Base-by-base conservation (phyloP, 1,140 invertebrate species). In the Drosophila parvula region DNA sequence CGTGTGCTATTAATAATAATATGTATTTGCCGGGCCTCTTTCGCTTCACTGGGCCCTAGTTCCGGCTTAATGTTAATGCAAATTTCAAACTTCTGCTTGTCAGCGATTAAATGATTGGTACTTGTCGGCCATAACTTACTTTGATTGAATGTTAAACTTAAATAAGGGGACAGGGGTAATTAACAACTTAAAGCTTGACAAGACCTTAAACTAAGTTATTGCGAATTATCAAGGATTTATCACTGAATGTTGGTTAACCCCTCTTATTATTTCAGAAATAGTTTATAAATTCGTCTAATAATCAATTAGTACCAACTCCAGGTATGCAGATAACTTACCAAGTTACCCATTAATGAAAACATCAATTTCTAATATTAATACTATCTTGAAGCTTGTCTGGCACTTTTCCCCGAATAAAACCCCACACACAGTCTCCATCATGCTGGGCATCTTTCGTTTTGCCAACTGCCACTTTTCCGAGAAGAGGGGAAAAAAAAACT, bases 51-150 rank as follows among this genome's bases (percentile, higher is more conserved):
- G 76, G 50, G 22, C 60, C 64, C 73, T 62, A 89, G 78, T 89
- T 89, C 84, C 77, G 67, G 83, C 73, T 86, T 74, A 56, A 80
- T 78, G 83, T 68, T 80, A 88, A 88, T 88, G 77, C 83, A 82
- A 60, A 58, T 86, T 64, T 44, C 73, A 57, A 74, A 64, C 79
- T 78, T 81, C 70, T 78, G 74, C 59, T 55, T 62, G 56, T 53
- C 69, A 70, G 44, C 51, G 43, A 62, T 57, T 62, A 41, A 40
- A 43, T 55, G 27, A 41, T 58, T 40, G 16, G 48, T 47, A 11
- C n/a, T 69, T 57, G 16, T 32, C 34, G 16, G n/a, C 18, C 30
- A 27, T 18, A 22, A 9, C 14, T 22, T 9, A 2, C 2, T 55
- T 56, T 0, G n/a, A 38, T 36, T 53, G 4, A 53, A 36, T 0